phyloP scores from a whole-genome alignment of 2,888 invertebrate species.

The Geotrupes spiniger region DNA sequence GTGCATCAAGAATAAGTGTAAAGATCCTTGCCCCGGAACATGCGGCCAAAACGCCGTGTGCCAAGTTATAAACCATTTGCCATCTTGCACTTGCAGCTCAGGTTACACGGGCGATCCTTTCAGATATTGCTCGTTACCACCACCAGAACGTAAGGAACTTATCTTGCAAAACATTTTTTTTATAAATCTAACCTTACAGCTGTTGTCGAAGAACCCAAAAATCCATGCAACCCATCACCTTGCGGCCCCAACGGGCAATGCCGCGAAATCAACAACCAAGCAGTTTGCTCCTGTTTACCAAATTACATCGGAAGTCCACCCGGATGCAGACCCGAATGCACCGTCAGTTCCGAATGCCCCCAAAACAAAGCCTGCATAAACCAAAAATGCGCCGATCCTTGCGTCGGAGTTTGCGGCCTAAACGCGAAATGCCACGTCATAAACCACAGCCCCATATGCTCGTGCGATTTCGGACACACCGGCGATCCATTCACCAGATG shows the following conservation, averaged over 20 bases:
- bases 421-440: slow-evolving; percentile 56
- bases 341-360: slow-evolving; percentile 75
- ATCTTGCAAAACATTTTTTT: not conserved
- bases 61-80: slow-evolving; percentile 70
- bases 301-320: slow-evolving; percentile 58
- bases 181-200: slow-evolving; percentile 51
- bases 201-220: slow-evolving; percentile 44
- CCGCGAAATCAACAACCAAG: slow-evolving; percentile 60
- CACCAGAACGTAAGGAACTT: slow-evolving; percentile 32
- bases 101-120: slow-evolving; percentile 67
- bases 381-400: slow-evolving; percentile 72
- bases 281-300: slow-evolving; percentile 52
- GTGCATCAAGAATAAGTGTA: slow-evolving; percentile 71
- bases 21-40: slow-evolving; percentile 76
- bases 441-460: slow-evolving; percentile 64
- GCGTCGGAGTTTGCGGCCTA: slow-evolving; percentile 62
- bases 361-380: slow-evolving; percentile 67
- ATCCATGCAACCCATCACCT: slow-evolving; percentile 66
- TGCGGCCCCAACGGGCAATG: slow-evolving; percentile 83
- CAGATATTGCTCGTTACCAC: slow-evolving; percentile 50
- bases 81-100: slow-evolving; percentile 63
- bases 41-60: slow-evolving; percentile 76
- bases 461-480: slow-evolving; percentile 59
- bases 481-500: slow-evolving; percentile 66
- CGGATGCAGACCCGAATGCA: slow-evolving; percentile 73